These are phyloP conservation scores for Brachionus asplanchnoidis DNA, from an alignment of 1,140 invertebrate genomes.

Conservation along the genomic window DNA sequence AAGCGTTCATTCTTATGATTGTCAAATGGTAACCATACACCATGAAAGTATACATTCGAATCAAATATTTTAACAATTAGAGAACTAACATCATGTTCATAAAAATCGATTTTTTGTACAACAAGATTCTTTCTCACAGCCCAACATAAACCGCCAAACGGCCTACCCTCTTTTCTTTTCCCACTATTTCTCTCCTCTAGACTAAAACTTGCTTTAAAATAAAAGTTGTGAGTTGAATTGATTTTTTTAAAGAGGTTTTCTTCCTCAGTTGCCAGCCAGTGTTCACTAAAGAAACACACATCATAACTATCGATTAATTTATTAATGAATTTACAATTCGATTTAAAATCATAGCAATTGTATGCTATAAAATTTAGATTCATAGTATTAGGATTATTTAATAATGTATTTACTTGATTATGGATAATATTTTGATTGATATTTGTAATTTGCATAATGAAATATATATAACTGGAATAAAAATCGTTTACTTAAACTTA, in stretches of 20 bases:
- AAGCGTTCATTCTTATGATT: not conserved
- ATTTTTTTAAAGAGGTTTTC: not conserved
- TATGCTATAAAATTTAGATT: not conserved
- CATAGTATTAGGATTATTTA: too few relatives aligned
- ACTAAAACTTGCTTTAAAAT: not conserved
- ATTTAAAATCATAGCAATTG: slow-evolving; percentile 15
- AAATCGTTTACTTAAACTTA: too few relatives aligned
- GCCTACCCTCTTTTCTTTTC: not conserved
- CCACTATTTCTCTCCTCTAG: not conserved
- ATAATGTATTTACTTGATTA: too few relatives aligned
- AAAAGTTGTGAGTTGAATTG: not conserved
- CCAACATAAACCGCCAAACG: not conserved
- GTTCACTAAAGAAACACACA: not conserved
- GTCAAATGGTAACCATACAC: not conserved
- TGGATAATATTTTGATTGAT: too few relatives aligned
- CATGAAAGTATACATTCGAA: not conserved
- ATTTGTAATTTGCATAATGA: too few relatives aligned
- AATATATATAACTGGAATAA: too few relatives aligned
- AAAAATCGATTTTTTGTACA: too few relatives aligned
- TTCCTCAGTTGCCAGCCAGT: not conserved
- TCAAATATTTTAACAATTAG: not conserved
- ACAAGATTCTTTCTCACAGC: not conserved
- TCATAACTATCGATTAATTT: not conserved
- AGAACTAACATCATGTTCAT: not conserved
- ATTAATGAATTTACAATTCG: not conserved